phyloP scores from a whole-genome alignment of 2,888 invertebrate genomes.

The Globia sparganii region DNA sequence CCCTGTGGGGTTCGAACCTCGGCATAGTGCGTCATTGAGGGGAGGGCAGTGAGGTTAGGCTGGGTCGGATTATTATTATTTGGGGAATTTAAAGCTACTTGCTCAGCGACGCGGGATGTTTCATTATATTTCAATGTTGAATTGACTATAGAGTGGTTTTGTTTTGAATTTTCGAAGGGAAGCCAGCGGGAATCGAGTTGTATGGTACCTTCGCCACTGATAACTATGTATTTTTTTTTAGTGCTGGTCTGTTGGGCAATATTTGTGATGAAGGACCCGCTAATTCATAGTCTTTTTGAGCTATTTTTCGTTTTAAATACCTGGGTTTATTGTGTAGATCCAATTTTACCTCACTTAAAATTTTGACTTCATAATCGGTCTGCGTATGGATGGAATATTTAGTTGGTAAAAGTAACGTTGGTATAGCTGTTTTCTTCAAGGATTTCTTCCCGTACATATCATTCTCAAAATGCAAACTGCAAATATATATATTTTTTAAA shows the following conservation, averaged over 20 bases:
- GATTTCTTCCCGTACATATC: constrained; percentile 49
- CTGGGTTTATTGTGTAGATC: constrained; percentile 8
- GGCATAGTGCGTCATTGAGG: too few species aligned
- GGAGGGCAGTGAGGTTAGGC: too few species aligned
- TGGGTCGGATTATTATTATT: too few species aligned
- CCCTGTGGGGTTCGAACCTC: too few species aligned
- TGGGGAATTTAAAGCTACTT: too few species aligned
- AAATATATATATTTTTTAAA: constrained; percentile 44
- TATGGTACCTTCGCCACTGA: too few species aligned
- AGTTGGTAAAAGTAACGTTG: constrained; percentile 34
- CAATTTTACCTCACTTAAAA: constrained; percentile 13
- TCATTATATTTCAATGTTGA: too few species aligned
- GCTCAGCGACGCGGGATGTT: too few species aligned
- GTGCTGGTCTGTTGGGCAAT: too few species aligned
- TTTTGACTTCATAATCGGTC: constrained; percentile 8
- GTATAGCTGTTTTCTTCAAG: constrained; percentile 56
- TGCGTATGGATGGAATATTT: constrained; percentile 13
- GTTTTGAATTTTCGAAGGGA: too few species aligned
- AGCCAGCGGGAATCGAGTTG: too few species aligned
- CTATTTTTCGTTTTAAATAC: constrained; percentile 11
- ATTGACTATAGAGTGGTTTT: too few species aligned
- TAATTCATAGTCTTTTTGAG: constrained; percentile 8
- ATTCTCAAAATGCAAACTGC: constrained; percentile 55
- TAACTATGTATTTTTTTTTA: constrained; percentile 4
- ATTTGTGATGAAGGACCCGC: constrained; percentile 13